Conservation (phyloP, 2,888 invertebrate species). For the Cantharis lateralis region DNA sequence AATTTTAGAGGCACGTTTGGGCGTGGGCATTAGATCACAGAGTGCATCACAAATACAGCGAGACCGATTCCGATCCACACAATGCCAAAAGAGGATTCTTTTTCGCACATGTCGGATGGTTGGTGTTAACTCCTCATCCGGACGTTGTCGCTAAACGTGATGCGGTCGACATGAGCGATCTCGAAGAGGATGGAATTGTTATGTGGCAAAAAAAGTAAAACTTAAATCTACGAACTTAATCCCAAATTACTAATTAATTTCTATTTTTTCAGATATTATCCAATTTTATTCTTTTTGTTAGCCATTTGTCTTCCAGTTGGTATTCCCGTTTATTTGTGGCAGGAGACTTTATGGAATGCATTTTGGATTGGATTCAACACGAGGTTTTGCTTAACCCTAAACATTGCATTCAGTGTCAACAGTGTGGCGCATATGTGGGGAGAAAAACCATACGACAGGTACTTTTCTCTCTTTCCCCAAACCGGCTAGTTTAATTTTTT, state of each 20-base stretch:
- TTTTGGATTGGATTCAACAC: slow-evolving; percentile 85
- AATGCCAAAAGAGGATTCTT: slow-evolving; percentile 76
- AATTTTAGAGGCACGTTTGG: slow-evolving; percentile 75
- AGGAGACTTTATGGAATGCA: slow-evolving; percentile 75
- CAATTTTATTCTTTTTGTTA: slow-evolving; percentile 75
- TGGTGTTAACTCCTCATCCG: slow-evolving; percentile 83
- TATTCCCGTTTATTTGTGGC: slow-evolving; percentile 84
- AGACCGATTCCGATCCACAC: slow-evolving; percentile 85
- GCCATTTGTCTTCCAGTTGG: slow-evolving; percentile 73
- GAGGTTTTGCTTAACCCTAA: slow-evolving; percentile 82
- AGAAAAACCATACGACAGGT: slow-evolving; percentile 89
- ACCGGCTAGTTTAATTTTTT: slow-evolving; percentile 1
- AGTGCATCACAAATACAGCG: slow-evolving; percentile 87
- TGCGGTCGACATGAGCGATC: slow-evolving; percentile 71
- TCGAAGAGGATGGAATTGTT: slow-evolving; percentile 74
- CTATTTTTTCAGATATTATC: slow-evolving; percentile 63
- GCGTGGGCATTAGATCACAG: slow-evolving; percentile 88
- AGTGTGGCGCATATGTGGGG: slow-evolving; percentile 94
- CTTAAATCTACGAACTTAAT: neutral
- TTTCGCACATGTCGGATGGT: slow-evolving; percentile 93
- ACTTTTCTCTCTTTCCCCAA: slow-evolving; percentile 41
- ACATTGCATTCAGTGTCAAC: slow-evolving; percentile 94
- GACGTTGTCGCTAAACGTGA: slow-evolving; percentile 71
- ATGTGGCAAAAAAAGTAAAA: slow-evolving; percentile 72
- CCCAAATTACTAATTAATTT: neutral